These are phyloP conservation scores for Brevimyrus niger DNA, from an alignment of 2,113 vertebrate genomes.

Conservation along the genomic window DNA sequence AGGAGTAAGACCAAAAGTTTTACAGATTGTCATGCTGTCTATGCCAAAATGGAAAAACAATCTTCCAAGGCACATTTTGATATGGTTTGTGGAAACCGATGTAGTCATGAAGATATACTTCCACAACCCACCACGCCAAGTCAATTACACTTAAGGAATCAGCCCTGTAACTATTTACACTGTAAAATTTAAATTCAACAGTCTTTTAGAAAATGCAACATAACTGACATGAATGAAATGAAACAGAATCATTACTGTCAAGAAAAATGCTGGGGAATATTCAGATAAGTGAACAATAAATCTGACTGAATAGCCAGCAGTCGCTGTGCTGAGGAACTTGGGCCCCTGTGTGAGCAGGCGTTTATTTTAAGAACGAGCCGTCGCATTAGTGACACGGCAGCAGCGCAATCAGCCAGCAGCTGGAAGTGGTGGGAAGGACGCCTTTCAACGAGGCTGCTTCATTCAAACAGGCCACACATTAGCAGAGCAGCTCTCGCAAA, in stretches of 20 bases:
- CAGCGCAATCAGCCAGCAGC: not conserved
- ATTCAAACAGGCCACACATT: not conserved
- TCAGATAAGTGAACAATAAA: not conserved
- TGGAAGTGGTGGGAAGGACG: not conserved
- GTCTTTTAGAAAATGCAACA: not conserved
- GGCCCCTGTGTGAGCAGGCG: not conserved
- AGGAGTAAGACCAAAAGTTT: not conserved
- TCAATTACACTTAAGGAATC: not conserved
- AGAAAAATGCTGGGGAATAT: not conserved
- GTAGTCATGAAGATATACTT: not conserved
- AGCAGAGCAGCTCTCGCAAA: not conserved
- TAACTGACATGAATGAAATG: not conserved
- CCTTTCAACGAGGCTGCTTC: not conserved
- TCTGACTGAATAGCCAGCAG: not conserved
- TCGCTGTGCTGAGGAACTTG: not conserved
- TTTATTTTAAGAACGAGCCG: not conserved
- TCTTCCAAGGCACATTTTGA: not conserved
- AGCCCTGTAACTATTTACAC: not conserved
- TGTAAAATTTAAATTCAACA: not conserved
- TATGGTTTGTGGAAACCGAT: not conserved
- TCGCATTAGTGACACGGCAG: not conserved
- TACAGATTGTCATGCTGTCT: not conserved
- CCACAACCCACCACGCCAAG: not conserved
- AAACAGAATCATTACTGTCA: not conserved
- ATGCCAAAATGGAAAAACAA: not conserved